These are phyloP conservation scores for Poeciliopsis retropinna DNA, from an alignment of 2,113 vertebrate genomes.

Conservation along the genomic window DNA sequence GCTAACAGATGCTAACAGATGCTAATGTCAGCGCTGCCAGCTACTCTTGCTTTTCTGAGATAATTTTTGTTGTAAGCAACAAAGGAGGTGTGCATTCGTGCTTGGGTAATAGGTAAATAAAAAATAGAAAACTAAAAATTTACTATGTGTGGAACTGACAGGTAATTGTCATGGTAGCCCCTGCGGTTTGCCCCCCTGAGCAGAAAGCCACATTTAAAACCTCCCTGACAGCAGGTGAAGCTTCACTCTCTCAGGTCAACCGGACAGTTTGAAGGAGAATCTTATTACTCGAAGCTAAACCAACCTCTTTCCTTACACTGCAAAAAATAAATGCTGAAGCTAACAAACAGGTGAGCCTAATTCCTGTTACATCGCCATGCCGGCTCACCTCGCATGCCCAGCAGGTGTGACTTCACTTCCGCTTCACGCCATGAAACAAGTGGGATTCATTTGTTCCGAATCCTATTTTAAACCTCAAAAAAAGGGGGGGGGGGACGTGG, in stretches of 20 bases:
- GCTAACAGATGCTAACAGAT: too few species aligned
- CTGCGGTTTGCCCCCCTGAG: neutral
- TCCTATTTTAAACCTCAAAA: neutral
- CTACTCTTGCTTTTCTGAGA: neutral
- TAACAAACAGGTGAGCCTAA: too few species aligned
- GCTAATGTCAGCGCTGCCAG: too few species aligned
- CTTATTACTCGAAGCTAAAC: conserved; percentile 12
- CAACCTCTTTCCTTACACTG: conserved; percentile 16
- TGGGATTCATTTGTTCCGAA: neutral
- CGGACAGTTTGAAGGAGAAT: neutral
- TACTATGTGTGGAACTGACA: too few species aligned
- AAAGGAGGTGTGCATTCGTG: neutral
- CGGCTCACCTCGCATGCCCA: neutral
- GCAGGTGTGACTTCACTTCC: neutral
- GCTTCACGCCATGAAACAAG: neutral
- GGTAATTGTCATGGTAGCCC: neutral
- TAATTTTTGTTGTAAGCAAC: neutral
- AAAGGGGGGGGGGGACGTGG: too few species aligned
- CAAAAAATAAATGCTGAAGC: neutral
- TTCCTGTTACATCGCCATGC: too few species aligned
- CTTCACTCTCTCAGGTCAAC: conserved; percentile 14
- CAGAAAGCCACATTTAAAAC: neutral
- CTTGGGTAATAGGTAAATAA: neutral
- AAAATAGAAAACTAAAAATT: neutral
- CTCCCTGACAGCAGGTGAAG: neutral